Conservation (phyloP, 2,888 invertebrate genomes). For the Spisula subtruncata region DNA sequence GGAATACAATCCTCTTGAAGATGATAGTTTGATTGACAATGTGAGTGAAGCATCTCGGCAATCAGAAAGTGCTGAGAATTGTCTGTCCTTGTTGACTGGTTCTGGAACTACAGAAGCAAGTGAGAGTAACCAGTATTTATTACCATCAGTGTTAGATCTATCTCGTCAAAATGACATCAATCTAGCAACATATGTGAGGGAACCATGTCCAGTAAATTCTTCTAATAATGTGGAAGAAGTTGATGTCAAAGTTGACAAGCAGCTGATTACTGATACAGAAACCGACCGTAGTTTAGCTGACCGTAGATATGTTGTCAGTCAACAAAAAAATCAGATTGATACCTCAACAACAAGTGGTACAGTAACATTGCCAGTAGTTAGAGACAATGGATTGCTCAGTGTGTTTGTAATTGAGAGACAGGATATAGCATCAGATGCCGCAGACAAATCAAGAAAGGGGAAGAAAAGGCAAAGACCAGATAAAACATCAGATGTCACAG, state of each 20-base stretch:
- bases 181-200: neutral
- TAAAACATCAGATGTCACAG: neutral
- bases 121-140: neutral
- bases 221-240: neutral
- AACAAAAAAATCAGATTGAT: neutral
- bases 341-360: neutral
- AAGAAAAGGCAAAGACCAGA: neutral
- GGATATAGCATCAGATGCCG: neutral
- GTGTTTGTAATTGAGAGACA: neutral
- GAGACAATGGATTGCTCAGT: neutral
- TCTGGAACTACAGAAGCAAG: neutral
- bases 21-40: neutral
- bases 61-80: neutral
- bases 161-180: neutral
- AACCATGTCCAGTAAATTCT: neutral
- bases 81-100: neutral
- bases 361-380: neutral
- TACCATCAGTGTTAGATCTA: neutral
- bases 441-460: neutral
- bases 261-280: neutral
- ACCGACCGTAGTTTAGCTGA: neutral
- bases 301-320: neutral
- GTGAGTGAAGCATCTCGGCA: neutral
- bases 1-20: neutral
- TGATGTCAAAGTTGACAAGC: neutral